Evolutionary conservation across 2,888 invertebrate species (phyloP), one percentile per base, ranked within the genome.

Genomic region (Agrochola litura): DNA sequence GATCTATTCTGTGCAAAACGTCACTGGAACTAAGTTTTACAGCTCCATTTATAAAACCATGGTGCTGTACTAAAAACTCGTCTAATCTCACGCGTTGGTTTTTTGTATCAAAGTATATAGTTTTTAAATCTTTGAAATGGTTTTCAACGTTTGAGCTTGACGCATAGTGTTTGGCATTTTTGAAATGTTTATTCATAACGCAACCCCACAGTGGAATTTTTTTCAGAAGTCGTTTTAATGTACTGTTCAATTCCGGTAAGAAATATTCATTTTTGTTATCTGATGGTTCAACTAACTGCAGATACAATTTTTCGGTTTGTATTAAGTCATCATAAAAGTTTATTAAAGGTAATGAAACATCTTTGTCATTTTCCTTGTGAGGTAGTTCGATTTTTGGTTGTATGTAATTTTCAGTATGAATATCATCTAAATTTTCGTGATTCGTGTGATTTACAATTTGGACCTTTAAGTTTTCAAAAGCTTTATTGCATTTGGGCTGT

Each of bases 51-150:
- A 76, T 71, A 60, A 65, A 81, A 79, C 67, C 63, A 69, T 81
- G 63, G 67, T 81, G 76, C 60, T 79, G 77, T 70, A 83, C 72
- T 68, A 81, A 72, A 66, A 83, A 81, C 60, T 83, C 78, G 61
- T 83, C 78, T 71, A 83, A 76, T 74, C 83, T 0, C 16, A 81
- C 61, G 14, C 80, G 76, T 73, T 84, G 58, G 43, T 74, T 70
- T 74, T 76, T 80, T 0, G 78, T 77, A 43, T 43, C 43, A 76
- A 79, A 79, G 65, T 82, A 79, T 68, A 77, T 77, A 14, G 76
- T 84, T 80, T 84, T 84, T 66, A 79, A 65, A 61, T 82, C 76
- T 77, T 84, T 77, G 58, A 82, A 84, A 74, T 84, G 82, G 10
- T 76, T 82, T 84, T 84, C 81, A 41, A 79, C 79, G 69, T 84